Evolutionary conservation across 2,797 vertebrate genomes (phyloP).

Genomic region (Malurus splendens): DNA sequence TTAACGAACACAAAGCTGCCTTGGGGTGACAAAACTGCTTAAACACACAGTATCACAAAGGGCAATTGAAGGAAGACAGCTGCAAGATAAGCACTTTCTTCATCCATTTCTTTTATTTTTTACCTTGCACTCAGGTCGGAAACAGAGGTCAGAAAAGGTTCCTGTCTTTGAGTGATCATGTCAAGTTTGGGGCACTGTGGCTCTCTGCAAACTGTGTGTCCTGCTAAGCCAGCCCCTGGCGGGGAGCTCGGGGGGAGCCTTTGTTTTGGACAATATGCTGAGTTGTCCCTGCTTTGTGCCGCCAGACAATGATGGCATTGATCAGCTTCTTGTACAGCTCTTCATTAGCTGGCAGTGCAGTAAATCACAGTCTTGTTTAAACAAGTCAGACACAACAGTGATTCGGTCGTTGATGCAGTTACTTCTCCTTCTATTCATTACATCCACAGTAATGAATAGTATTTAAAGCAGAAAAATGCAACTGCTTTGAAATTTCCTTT

Average conservation of each 20-base stretch:
- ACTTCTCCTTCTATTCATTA: conserved; percentile 1
- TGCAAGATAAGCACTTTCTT: not conserved
- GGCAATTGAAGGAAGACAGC: not conserved
- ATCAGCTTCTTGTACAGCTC: conserved; percentile 41
- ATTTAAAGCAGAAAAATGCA: not conserved
- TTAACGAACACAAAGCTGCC: not conserved
- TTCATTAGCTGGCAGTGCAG: conserved; percentile 50
- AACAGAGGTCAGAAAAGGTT: not conserved
- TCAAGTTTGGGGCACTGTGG: not conserved
- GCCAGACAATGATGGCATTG: conserved; percentile 37
- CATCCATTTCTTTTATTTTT: not conserved
- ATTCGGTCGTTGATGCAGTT: not conserved
- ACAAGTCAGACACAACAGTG: conserved; percentile 38
- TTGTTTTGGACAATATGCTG: conserved; percentile 43
- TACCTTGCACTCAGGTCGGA: not conserved
- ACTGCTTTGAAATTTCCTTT: not conserved
- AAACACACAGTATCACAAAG: not conserved
- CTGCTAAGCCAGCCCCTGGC: not conserved
- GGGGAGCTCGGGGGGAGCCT: not conserved
- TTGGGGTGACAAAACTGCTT: not conserved
- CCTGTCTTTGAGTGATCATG: not conserved
- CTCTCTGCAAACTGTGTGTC: not conserved
- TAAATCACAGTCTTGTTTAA: conserved; percentile 49
- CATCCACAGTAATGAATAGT: not conserved
- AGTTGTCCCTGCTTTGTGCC: conserved; percentile 26